Percentiles rank a stretch among this genome's conserved stretches.
Evolutionary conservation across 1,140 invertebrate genomes (phyloP).

Genomic region (Microplitis demolitor): DNA sequence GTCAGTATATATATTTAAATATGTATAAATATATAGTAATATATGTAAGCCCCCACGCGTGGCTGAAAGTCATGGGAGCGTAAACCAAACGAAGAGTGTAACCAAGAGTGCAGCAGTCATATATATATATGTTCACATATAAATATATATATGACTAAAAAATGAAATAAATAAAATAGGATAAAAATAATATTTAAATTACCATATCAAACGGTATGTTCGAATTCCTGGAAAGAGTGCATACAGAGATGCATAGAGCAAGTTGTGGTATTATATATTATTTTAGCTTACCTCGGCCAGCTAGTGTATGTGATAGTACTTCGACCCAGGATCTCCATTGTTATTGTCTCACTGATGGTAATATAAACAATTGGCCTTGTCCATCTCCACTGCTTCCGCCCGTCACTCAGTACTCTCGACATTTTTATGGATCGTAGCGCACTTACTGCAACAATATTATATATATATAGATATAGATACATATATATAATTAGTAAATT

Average conservation of each 20-base stretch:
- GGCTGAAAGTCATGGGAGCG: constrained; percentile 23
- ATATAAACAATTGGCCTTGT: constrained; percentile 63
- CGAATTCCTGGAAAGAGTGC: constrained; percentile 33
- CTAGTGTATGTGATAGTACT: constrained; percentile 1
- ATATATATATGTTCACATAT: not conserved
- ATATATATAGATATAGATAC: constrained; percentile 20
- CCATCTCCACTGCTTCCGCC: constrained; percentile 57
- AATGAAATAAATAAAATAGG: not conserved
- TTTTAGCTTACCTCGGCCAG: constrained; percentile 5
- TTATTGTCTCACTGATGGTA: constrained; percentile 46
- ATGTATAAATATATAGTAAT: not conserved
- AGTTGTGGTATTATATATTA: constrained; percentile 9
- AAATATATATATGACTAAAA: not conserved
- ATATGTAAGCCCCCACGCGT: constrained; percentile 19
- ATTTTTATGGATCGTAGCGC: constrained; percentile 60
- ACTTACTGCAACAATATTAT: not conserved
- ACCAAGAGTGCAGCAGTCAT: not conserved
- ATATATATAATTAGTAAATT: not conserved
- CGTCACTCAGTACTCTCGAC: constrained; percentile 58
- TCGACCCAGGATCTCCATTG: constrained; percentile 46
- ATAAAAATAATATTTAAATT: constrained; percentile 31
- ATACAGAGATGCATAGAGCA: constrained; percentile 2
- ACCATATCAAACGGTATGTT: constrained; percentile 33
- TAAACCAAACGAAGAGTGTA: constrained; percentile 23
- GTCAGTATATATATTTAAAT: not conserved